phyloP scores from a whole-genome alignment of 2,797 vertebrate species.

The Sebastes goodei region DNA sequence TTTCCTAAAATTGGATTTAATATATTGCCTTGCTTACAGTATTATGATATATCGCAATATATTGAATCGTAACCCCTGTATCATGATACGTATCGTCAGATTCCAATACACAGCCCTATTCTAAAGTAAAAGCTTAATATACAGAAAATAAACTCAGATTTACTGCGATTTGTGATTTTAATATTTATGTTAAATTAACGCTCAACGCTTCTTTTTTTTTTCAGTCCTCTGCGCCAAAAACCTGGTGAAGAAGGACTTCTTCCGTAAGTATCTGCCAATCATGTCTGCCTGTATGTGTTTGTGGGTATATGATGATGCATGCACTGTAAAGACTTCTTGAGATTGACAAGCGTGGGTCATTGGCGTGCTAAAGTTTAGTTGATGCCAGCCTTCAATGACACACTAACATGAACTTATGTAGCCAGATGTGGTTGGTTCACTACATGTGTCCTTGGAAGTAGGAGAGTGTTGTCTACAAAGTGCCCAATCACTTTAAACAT shows the following conservation, averaged over 20 bases:
- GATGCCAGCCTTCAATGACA: background rate
- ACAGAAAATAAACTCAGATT: background rate
- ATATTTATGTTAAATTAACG: conserved; percentile 5
- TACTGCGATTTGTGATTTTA: background rate
- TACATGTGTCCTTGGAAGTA: background rate
- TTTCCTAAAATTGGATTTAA: background rate
- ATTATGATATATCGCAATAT: no score
- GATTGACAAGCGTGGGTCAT: conserved; percentile 45
- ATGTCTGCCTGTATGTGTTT: conserved; percentile 16
- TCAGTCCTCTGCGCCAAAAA: conserved; percentile 99
- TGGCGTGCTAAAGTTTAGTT: conserved; percentile 14
- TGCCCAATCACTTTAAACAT: background rate
- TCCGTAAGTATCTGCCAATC: conserved; percentile 89
- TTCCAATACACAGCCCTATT: background rate
- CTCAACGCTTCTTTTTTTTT: conserved; percentile 25
- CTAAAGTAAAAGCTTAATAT: background rate
- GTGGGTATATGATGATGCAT: conserved; percentile 22
- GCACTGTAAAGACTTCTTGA: conserved; percentile 20
- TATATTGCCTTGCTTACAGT: background rate
- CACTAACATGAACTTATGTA: background rate
- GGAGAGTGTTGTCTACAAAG: background rate
- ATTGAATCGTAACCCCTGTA: no score
- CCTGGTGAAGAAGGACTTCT: conserved; percentile 99
- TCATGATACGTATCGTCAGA: background rate
- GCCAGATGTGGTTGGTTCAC: background rate